A percentile compares a stretch with the other conserved stretches of the same genome.
Conservation (phyloP, 2,888 invertebrate species). For the Apamea crenata region DNA sequence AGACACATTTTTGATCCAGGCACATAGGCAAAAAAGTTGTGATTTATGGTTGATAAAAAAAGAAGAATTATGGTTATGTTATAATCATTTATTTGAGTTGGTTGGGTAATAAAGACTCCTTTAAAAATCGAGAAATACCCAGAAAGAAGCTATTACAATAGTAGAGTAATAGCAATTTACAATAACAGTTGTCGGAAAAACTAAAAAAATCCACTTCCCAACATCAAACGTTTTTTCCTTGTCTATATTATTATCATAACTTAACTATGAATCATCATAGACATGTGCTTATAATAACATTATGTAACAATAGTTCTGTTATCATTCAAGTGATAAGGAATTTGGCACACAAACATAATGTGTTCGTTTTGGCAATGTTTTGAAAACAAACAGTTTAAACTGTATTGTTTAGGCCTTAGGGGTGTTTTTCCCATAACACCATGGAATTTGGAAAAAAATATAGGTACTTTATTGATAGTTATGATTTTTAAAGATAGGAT, state of each 20-base stretch:
- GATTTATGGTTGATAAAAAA: neutral
- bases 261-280: constrained; percentile 31
- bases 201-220: no score
- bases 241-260: constrained; percentile 5
- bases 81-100: neutral
- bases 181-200: neutral
- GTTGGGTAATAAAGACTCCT: neutral
- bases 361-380: constrained; percentile 16
- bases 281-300: constrained; percentile 38
- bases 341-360: constrained; percentile 29
- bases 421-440: constrained; percentile 21
- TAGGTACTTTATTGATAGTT: neutral
- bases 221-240: neutral
- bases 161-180: neutral
- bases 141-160: neutral
- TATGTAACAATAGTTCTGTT: constrained; percentile 43
- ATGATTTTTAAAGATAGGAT: neutral
- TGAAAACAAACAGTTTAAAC: constrained; percentile 39
- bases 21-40: neutral
- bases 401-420: constrained; percentile 22
- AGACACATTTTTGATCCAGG: neutral
- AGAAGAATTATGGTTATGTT: neutral
- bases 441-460: neutral
- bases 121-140: neutral
- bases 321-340: constrained; percentile 41